These are phyloP conservation scores for Chromobotia macracanthus DNA, from an alignment of 2,797 vertebrate species.

Conservation along the genomic window DNA sequence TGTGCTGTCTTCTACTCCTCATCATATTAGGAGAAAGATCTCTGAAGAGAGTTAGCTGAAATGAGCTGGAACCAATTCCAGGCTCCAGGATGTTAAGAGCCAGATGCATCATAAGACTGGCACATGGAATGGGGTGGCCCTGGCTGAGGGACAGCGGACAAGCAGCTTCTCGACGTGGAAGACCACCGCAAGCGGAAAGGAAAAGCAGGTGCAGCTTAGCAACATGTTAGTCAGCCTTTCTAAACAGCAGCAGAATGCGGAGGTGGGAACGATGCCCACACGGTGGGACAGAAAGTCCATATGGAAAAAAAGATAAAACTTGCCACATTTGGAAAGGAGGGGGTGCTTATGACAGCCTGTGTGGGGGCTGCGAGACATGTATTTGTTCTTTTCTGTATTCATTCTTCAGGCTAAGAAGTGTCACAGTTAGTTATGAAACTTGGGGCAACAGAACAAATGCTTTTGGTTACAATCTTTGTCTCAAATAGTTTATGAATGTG, in stretches of 20 bases:
- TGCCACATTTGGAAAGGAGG: conserved; percentile 25
- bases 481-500: conserved; percentile 25
- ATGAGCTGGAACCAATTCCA: conserved; percentile 31
- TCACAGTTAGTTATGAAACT: conserved; percentile 34
- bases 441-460: conserved; percentile 36
- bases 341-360: conserved; percentile 23
- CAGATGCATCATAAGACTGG: conserved; percentile 49
- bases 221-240: conserved; percentile 50
- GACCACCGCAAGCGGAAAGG: conserved; percentile 47
- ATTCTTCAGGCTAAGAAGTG: conserved; percentile 18
- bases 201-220: conserved; percentile 58
- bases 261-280: conserved; percentile 50
- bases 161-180: conserved; percentile 27
- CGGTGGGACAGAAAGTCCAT: conserved; percentile 38
- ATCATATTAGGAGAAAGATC: conserved; percentile 44
- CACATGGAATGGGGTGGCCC: conserved; percentile 33
- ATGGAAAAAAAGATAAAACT: conserved; percentile 45
- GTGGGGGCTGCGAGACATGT: conserved; percentile 29
- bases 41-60: conserved; percentile 39
- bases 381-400: conserved; percentile 37
- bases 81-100: conserved; percentile 41
- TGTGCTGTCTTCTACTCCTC: conserved; percentile 17
- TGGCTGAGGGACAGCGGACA: conserved; percentile 48
- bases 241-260: conserved; percentile 37
- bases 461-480: conserved; percentile 35